phyloP scores from a whole-genome alignment of 2,888 invertebrate genomes.

The Patella caerulea region DNA sequence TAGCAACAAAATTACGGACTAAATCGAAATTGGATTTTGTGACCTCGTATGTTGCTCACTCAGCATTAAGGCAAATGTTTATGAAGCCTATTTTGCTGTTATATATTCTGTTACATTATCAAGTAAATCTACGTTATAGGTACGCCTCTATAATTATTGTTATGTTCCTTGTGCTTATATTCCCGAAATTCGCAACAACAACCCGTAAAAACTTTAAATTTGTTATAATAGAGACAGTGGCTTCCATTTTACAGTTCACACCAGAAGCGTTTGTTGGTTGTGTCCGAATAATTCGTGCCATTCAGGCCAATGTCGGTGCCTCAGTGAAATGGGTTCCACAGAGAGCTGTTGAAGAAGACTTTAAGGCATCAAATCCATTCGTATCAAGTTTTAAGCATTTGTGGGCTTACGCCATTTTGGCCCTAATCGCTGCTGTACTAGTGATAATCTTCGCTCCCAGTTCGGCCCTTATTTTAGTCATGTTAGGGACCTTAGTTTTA shows the following conservation, averaged over 20 bases:
- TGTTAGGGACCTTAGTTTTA: conserved; percentile 52
- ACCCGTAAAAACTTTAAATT: conserved; percentile 53
- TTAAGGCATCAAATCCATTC: conserved; percentile 59
- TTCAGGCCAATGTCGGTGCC: conserved; percentile 56
- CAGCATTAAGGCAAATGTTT: conserved; percentile 60
- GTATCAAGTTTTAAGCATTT: conserved; percentile 59
- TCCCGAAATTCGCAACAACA: conserved; percentile 62
- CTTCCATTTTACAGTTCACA: conserved; percentile 62
- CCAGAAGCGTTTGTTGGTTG: conserved; percentile 63
- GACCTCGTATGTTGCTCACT: conserved; percentile 61
- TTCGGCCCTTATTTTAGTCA: conserved; percentile 47
- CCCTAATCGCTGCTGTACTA: conserved; percentile 44
- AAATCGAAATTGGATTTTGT: conserved; percentile 58
- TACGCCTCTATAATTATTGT: conserved; percentile 58
- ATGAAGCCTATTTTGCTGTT: conserved; percentile 61
- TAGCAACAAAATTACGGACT: conserved; percentile 56
- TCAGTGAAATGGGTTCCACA: conserved; percentile 63
- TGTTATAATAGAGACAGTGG: conserved; percentile 58
- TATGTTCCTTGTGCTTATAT: conserved; percentile 60
- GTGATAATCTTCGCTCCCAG: conserved; percentile 47
- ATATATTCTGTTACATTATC: conserved; percentile 57
- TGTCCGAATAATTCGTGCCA: conserved; percentile 55
- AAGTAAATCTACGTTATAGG: conserved; percentile 50
- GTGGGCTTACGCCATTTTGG: conserved; percentile 60
- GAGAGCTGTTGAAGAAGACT: conserved; percentile 61